Conservation (phyloP, 2,113 vertebrate genomes). For the Ammodytes marinus region DNA sequence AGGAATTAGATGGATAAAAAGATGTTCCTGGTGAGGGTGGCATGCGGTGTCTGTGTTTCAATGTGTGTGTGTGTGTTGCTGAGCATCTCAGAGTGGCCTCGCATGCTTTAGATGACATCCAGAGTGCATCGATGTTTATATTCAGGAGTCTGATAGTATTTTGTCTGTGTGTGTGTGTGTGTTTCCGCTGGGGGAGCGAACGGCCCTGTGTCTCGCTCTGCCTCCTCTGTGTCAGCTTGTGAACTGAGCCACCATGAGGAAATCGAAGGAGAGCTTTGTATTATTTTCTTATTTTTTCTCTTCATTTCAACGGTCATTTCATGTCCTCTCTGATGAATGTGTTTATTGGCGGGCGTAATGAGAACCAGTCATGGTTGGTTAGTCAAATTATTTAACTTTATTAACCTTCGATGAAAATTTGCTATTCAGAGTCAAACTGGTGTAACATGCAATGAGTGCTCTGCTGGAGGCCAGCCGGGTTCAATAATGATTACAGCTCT, state of each 20-base stretch:
- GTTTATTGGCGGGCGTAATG: slow-evolving; percentile 93
- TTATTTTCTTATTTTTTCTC: neutral
- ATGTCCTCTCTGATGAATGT: slow-evolving; percentile 91
- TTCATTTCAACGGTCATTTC: slow-evolving; percentile 80
- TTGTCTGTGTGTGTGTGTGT: slow-evolving; percentile 25
- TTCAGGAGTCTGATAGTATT: slow-evolving; percentile 40
- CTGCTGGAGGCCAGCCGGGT: slow-evolving; percentile 87
- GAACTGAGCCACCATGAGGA: slow-evolving; percentile 27
- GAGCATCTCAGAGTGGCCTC: slow-evolving; percentile 64
- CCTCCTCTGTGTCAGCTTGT: slow-evolving; percentile 33
- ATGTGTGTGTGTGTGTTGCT: slow-evolving; percentile 36
- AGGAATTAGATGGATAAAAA: slow-evolving; percentile 85
- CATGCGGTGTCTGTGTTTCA: slow-evolving; percentile 61
- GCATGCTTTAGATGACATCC: slow-evolving; percentile 69
- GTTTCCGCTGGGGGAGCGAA: slow-evolving; percentile 11
- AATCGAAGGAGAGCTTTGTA: slow-evolving; percentile 63
- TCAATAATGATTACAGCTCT: slow-evolving; percentile 91
- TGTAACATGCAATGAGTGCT: slow-evolving; percentile 89
- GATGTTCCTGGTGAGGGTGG: slow-evolving; percentile 80
- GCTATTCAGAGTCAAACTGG: slow-evolving; percentile 86
- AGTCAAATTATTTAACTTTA: slow-evolving; percentile 96
- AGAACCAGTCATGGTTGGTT: slow-evolving; percentile 93
- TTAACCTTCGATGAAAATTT: slow-evolving; percentile 92
- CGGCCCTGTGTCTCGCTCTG: slow-evolving; percentile 7
- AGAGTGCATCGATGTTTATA: slow-evolving; percentile 61